These are phyloP conservation scores for Formica exsecta DNA, from an alignment of 1,140 invertebrate species.

Conservation along the genomic window DNA sequence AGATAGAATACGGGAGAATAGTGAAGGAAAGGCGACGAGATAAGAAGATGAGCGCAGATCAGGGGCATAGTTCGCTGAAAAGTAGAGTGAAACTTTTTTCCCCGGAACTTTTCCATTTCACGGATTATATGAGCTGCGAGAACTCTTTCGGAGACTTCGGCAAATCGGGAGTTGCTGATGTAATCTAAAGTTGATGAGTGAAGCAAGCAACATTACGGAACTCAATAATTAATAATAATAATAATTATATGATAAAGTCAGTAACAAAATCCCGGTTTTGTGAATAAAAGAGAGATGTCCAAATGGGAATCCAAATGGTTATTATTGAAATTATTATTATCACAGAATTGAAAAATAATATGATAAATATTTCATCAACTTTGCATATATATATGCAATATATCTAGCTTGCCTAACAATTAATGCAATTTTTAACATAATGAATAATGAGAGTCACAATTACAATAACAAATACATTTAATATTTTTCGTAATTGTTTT, in stretches of 20 bases:
- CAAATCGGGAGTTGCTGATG: slow-evolving; percentile 26
- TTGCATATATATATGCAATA: neutral
- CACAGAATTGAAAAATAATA: neutral
- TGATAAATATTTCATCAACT: neutral
- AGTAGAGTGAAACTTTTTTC: slow-evolving; percentile 76
- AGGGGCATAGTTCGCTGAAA: slow-evolving; percentile 60
- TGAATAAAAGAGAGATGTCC: neutral
- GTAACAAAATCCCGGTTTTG: neutral
- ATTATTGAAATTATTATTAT: neutral
- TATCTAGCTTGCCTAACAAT: neutral
- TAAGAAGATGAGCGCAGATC: slow-evolving; percentile 61
- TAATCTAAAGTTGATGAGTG: slow-evolving; percentile 28
- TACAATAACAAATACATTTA: neutral
- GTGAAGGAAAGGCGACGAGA: slow-evolving; percentile 16
- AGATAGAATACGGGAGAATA: slow-evolving; percentile 7
- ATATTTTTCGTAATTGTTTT: neutral
- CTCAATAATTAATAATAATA: slow-evolving; percentile 41
- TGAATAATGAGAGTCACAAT: neutral
- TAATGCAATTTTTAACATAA: neutral
- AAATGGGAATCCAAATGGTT: neutral
- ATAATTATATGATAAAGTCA: slow-evolving; percentile 4
- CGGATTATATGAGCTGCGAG: slow-evolving; percentile 69
- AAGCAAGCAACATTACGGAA: slow-evolving; percentile 23
- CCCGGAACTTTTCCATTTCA: slow-evolving; percentile 78
- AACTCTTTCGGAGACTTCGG: slow-evolving; percentile 40